These are phyloP conservation scores for Rhopilema esculentum DNA, from an alignment of 30 jellyfish, hydroid and myxozoan species.

Conservation along the genomic window DNA sequence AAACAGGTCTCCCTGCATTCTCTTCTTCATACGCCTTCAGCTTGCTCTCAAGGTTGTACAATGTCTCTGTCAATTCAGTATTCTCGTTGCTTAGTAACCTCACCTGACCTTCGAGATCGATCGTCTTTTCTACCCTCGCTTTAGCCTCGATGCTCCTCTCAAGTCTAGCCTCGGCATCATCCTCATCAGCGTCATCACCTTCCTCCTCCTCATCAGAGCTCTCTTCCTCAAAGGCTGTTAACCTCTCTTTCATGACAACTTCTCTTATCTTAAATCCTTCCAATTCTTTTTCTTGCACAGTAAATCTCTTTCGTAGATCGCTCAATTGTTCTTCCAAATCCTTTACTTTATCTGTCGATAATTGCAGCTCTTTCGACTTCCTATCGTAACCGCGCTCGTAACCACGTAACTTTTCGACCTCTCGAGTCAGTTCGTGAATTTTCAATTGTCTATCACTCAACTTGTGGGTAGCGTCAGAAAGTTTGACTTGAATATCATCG, in stretches of 20 bases:
- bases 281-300: conserved; percentile 78
- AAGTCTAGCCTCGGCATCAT: conserved; percentile 59
- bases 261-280: conserved; percentile 89
- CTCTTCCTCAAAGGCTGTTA: conserved; percentile 87
- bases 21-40: conserved; percentile 33
- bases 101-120: conserved; percentile 85
- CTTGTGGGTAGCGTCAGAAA: conserved; percentile 98
- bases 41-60: conserved; percentile 35
- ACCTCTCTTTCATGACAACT: conserved; percentile 93
- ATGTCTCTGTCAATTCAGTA: conserved; percentile 33
- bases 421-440: conserved; percentile 94
- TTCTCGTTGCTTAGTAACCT: conserved; percentile 77
- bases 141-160: conserved; percentile 83
- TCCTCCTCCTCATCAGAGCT: conserved; percentile 86
- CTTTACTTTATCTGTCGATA: conserved; percentile 67
- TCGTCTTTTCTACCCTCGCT: conserved; percentile 73
- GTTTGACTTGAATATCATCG: conserved; percentile 87
- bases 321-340: conserved; percentile 60
- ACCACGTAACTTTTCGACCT: conserved; percentile 85
- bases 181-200: conserved; percentile 75
- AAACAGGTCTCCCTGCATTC: background rate
- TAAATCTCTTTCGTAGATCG: conserved; percentile 73
- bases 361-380: conserved; percentile 80
- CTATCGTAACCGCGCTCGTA: conserved; percentile 84
- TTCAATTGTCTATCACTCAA: conserved; percentile 96